These are phyloP conservation scores for Bothrops jararaca DNA, from an alignment of 2,113 vertebrate species.

Conservation along the genomic window DNA sequence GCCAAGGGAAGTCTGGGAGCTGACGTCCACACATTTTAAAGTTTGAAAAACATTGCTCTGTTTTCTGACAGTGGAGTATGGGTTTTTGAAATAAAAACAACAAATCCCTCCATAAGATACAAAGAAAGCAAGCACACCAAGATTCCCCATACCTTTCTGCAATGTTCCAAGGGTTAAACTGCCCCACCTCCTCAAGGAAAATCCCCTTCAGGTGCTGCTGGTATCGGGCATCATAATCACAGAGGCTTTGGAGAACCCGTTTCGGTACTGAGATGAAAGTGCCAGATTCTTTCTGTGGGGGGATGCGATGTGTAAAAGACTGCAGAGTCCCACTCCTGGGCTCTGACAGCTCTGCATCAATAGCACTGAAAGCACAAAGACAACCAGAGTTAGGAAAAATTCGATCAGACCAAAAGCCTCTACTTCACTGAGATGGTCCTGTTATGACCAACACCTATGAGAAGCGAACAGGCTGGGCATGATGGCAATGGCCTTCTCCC, in stretches of 20 bases:
- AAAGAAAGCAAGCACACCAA: background rate
- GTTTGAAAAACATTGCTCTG: too few species aligned
- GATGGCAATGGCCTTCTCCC: background rate
- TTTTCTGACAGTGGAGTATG: background rate
- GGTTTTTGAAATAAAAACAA: background rate
- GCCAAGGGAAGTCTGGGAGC: background rate
- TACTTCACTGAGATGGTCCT: background rate
- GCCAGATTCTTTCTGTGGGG: constrained; percentile 20
- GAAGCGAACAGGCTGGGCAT: background rate
- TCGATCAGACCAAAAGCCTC: background rate
- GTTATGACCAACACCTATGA: background rate
- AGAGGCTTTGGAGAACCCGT: constrained; percentile 72
- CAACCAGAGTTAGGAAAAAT: background rate
- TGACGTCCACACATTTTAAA: too few species aligned
- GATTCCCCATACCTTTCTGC: constrained; percentile 78
- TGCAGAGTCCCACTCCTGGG: constrained; percentile 22
- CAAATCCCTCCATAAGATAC: background rate
- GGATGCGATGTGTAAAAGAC: background rate
- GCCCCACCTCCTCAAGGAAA: constrained; percentile 77
- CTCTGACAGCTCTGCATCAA: constrained; percentile 64
- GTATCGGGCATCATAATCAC: constrained; percentile 74
- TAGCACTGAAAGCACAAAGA: constrained; percentile 57
- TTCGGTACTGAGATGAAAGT: constrained; percentile 70
- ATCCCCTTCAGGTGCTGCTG: constrained; percentile 75
- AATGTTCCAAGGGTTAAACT: constrained; percentile 84